Conservation (phyloP, 2,888 invertebrate species). For the Sceliomorpha sp. region DNA sequence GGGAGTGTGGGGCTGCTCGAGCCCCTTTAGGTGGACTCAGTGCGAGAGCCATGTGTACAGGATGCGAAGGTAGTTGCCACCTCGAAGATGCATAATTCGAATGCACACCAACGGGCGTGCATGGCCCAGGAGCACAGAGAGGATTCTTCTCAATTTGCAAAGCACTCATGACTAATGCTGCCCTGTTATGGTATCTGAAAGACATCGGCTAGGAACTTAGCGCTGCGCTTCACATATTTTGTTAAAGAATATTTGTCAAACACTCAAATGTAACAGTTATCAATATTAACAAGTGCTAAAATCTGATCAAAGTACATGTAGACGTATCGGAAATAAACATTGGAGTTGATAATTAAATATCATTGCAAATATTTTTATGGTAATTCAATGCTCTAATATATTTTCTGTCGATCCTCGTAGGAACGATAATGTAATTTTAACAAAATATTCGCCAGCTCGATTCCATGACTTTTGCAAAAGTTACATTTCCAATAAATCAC, state of each 20-base stretch:
- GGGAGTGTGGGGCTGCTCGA: constrained; percentile 87
- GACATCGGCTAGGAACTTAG: constrained; percentile 70
- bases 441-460: constrained; percentile 12
- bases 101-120: constrained; percentile 77
- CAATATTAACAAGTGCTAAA: too few species aligned
- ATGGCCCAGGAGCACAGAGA: constrained; percentile 92
- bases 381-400: too few species aligned
- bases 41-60: constrained; percentile 86
- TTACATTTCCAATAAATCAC: neutral
- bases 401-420: too few species aligned
- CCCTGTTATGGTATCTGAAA: constrained; percentile 93
- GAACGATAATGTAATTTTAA: neutral
- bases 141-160: constrained; percentile 96
- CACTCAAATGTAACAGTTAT: too few species aligned
- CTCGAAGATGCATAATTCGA: constrained; percentile 78
- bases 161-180: constrained; percentile 95
- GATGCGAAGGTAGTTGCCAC: constrained; percentile 82
- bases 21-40: constrained; percentile 82
- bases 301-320: too few species aligned
- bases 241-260: too few species aligned
- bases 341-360: too few species aligned
- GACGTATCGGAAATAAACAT: too few species aligned
- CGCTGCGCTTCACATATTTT: constrained; percentile 35
- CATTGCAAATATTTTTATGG: too few species aligned
- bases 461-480: neutral